Evolutionary conservation across 2,113 vertebrate genomes (phyloP).

Genomic region (Scomber colias): DNA sequence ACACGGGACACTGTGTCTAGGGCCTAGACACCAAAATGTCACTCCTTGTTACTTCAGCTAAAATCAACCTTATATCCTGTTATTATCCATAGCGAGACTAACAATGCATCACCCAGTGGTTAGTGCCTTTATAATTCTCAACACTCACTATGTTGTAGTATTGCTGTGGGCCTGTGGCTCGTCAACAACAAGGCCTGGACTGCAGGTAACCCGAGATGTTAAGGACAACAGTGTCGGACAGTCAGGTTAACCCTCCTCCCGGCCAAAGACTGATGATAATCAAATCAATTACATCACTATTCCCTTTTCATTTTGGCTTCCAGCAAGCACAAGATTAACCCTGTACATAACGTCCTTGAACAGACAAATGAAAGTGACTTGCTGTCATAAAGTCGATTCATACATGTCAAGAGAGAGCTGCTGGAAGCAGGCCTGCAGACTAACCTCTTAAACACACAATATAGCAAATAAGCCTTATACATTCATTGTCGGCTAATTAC

Average conservation of each 20-base stretch:
- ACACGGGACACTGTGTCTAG: not conserved
- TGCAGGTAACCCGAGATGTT: constrained; percentile 37
- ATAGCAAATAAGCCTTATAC: not conserved
- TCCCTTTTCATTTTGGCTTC: no score
- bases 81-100: not conserved
- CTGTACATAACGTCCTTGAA: constrained; percentile 40
- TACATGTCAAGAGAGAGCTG: not conserved
- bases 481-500: not conserved
- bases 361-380: constrained; percentile 48
- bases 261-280: not conserved
- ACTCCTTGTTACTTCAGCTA: not conserved
- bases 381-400: constrained; percentile 1
- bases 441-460: not conserved
- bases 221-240: constrained; percentile 25
- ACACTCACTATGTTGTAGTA: not conserved
- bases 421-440: not conserved
- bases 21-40: not conserved
- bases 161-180: not conserved
- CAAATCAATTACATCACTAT: not conserved
- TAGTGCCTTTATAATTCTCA: not conserved
- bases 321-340: constrained; percentile 1
- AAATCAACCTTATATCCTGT: not conserved
- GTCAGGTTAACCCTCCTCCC: not conserved
- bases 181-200: constrained; percentile 15
- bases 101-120: not conserved